These are phyloP conservation scores for Scaptomyza reducta DNA, from an alignment of 2,888 invertebrate genomes.

Conservation along the genomic window DNA sequence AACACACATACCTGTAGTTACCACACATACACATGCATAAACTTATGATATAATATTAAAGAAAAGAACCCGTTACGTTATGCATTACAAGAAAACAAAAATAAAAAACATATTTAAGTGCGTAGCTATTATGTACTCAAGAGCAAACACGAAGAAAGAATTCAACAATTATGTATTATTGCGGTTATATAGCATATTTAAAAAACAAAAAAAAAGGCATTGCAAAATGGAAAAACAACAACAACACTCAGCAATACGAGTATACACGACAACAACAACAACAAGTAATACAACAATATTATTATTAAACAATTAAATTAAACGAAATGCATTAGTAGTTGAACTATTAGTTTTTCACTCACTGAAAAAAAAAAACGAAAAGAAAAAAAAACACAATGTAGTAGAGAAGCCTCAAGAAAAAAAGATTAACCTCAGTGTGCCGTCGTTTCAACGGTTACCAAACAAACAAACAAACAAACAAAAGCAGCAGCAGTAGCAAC, in stretches of 20 bases:
- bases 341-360: conserved; percentile 77
- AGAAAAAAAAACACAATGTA: conserved; percentile 52
- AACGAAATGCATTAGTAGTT: conserved; percentile 76
- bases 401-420: conserved; percentile 65
- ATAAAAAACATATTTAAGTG: conserved; percentile 56
- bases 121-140: conserved; percentile 77
- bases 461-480: conserved; percentile 30
- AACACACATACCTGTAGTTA: conserved; percentile 46
- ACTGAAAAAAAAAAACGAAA: conserved; percentile 33
- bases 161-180: conserved; percentile 75
- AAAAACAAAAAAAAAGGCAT: conserved; percentile 59
- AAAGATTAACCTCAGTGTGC: conserved; percentile 65
- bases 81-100: conserved; percentile 46
- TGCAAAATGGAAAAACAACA: conserved; percentile 48
- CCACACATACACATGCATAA: conserved; percentile 53
- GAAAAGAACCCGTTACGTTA: conserved; percentile 49
- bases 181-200: conserved; percentile 79
- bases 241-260: conserved; percentile 58
- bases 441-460: conserved; percentile 71
- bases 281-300: conserved; percentile 37
- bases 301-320: conserved; percentile 56
- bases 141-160: conserved; percentile 60
- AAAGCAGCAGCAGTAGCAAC: conserved; percentile 14
- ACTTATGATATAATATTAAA: conserved; percentile 68
- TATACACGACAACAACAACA: conserved; percentile 33